A percentile compares a stretch with the other conserved stretches of the same genome.
These are phyloP conservation scores for Gymnoscelis rufifasciata DNA, from an alignment of 2,888 invertebrate species.

Conservation along the genomic window DNA sequence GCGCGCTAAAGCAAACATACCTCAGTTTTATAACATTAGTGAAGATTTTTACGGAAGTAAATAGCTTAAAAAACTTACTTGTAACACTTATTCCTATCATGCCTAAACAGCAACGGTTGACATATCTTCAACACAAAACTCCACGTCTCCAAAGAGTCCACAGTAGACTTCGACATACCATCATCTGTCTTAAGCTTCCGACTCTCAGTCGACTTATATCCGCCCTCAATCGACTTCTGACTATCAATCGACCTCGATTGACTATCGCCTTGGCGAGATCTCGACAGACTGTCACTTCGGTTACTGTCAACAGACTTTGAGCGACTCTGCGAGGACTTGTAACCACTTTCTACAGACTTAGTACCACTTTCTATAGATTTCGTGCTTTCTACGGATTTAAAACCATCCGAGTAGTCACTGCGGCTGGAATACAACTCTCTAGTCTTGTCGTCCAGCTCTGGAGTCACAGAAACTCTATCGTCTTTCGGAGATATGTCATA, in stretches of 20 bases:
- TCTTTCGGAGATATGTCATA: constrained; percentile 63
- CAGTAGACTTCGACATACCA: constrained; percentile 50
- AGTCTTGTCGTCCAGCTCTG: constrained; percentile 56
- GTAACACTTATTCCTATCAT: constrained; percentile 68
- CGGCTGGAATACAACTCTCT: constrained; percentile 39
- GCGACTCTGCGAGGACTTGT: constrained; percentile 12
- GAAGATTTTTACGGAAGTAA: too few species aligned
- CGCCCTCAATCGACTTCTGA: constrained; percentile 11
- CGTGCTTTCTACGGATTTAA: constrained; percentile 46
- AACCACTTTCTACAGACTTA: constrained; percentile 6
- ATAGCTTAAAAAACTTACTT: constrained; percentile 49
- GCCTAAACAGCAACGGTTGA: constrained; percentile 66
- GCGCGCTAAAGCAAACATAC: too few species aligned
- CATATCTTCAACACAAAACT: constrained; percentile 70
- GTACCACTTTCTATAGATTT: constrained; percentile 31
- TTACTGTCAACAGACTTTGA: neutral
- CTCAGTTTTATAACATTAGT: too few species aligned
- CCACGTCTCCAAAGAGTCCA: constrained; percentile 67
- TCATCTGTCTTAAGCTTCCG: neutral
- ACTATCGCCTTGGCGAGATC: neutral
- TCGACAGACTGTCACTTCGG: neutral
- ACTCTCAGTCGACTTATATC: constrained; percentile 12
- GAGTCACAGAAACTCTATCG: constrained; percentile 51
- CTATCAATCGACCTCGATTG: neutral
- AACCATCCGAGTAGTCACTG: constrained; percentile 52